These are phyloP conservation scores for Philopotamus ludificatus DNA, from an alignment of 1,140 invertebrate genomes.

Conservation along the genomic window DNA sequence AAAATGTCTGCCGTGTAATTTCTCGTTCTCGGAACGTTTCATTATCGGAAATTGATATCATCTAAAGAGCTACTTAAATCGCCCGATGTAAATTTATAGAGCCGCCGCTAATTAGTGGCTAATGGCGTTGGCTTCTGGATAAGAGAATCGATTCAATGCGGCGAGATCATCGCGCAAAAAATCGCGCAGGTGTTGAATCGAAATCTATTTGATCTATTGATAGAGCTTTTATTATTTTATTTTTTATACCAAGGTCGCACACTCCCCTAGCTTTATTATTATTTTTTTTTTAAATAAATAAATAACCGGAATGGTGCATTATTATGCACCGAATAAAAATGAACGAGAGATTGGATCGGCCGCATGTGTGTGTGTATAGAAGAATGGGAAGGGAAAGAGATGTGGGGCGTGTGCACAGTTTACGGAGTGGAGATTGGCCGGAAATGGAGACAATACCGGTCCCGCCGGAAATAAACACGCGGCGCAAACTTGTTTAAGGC, in stretches of 20 bases:
- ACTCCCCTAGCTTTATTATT: no score
- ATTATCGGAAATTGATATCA: background rate
- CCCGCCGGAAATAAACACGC: constrained; percentile 27
- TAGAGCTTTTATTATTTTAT: no score
- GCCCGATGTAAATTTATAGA: constrained; percentile 15
- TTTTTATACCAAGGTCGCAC: no score
- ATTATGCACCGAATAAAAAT: no score
- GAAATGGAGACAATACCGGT: constrained; percentile 32
- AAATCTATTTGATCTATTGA: background rate
- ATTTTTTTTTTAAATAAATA: no score
- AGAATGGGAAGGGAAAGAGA: background rate
- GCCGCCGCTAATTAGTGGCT: constrained; percentile 17
- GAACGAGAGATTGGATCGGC: no score
- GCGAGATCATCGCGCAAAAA: background rate
- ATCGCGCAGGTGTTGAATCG: background rate
- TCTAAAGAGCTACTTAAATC: constrained; percentile 2
- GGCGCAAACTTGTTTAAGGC: background rate
- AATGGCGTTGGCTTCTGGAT: constrained; percentile 10
- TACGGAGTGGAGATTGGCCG: constrained; percentile 13
- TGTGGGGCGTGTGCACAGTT: background rate
- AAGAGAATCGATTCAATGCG: background rate
- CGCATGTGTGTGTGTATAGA: constrained; percentile 1
- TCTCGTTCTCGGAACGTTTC: background rate
- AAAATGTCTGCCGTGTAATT: background rate
- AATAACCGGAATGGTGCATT: no score